These are phyloP conservation scores for Montipora sp. DNA, from an alignment of 64 coral and sea anemone genomes.

Conservation along the genomic window DNA sequence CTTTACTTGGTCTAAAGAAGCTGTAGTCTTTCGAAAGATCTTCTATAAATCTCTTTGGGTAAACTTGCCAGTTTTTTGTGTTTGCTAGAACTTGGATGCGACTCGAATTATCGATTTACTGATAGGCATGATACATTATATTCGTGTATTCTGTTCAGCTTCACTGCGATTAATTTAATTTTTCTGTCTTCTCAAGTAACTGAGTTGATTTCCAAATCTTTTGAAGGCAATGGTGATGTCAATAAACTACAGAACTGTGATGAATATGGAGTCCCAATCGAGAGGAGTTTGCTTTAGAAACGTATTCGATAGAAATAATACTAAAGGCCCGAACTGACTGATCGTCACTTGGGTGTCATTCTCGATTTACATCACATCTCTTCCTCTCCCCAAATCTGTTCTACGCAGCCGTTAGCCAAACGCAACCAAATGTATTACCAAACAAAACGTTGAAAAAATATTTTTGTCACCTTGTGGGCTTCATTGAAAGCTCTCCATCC, in stretches of 20 bases:
- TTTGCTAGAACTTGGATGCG: background rate
- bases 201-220: background rate
- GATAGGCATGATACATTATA: too few species aligned
- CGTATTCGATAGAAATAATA: background rate
- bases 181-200: background rate
- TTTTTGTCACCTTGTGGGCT: conserved; percentile 33
- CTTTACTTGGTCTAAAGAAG: too few species aligned
- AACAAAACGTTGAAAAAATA: too few species aligned
- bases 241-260: background rate
- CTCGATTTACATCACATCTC: background rate
- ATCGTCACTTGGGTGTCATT: background rate
- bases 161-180: background rate
- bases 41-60: too few species aligned
- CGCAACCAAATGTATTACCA: background rate
- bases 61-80: background rate
- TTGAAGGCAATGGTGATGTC: background rate
- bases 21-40: too few species aligned
- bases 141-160: background rate
- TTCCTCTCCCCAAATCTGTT: background rate
- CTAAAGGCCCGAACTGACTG: background rate
- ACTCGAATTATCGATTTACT: background rate
- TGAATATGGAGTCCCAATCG: background rate
- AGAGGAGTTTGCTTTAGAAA: conserved; percentile 4
- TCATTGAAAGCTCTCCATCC: conserved; percentile 33
- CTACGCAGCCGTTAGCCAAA: background rate